phyloP scores from a whole-genome alignment of 2,888 invertebrate species.

The Scaptomyza flava region DNA sequence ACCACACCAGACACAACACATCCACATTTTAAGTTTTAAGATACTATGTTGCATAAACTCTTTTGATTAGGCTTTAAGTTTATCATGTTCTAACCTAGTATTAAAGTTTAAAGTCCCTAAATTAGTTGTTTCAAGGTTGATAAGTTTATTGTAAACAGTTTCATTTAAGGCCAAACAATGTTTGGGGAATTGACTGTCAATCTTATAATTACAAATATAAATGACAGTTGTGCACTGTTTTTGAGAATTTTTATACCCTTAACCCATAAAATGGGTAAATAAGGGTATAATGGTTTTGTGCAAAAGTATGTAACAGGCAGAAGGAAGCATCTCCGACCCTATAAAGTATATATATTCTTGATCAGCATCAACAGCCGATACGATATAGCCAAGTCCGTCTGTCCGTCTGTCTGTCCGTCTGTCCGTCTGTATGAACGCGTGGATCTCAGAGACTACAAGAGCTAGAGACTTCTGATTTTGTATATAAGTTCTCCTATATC shows the following conservation, averaged over 20 bases:
- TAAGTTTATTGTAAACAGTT: neutral
- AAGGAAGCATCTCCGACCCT: too few relatives aligned
- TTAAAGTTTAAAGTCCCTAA: neutral
- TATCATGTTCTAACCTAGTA: neutral
- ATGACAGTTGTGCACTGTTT: neutral
- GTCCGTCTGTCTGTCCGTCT: too few relatives aligned
- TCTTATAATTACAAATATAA: slow-evolving; percentile 2
- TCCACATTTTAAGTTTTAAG: slow-evolving; percentile 6
- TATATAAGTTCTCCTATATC: too few relatives aligned
- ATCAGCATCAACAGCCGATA: too few relatives aligned
- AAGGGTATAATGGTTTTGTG: too few relatives aligned
- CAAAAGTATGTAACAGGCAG: too few relatives aligned
- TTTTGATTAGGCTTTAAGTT: neutral
- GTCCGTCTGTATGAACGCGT: too few relatives aligned
- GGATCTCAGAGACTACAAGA: too few relatives aligned
- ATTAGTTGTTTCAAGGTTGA: slow-evolving; percentile 2
- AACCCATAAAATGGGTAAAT: too few relatives aligned
- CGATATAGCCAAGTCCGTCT: too few relatives aligned
- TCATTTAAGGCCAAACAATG: slow-evolving; percentile 1
- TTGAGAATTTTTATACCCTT: neutral
- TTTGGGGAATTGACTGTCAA: neutral
- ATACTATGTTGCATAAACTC: neutral
- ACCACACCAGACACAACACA: slow-evolving; percentile 9
- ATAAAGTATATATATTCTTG: too few relatives aligned
- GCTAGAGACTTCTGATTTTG: too few relatives aligned